phyloP scores from a whole-genome alignment of 1,140 invertebrate species.

The Drosophila erecta region DNA sequence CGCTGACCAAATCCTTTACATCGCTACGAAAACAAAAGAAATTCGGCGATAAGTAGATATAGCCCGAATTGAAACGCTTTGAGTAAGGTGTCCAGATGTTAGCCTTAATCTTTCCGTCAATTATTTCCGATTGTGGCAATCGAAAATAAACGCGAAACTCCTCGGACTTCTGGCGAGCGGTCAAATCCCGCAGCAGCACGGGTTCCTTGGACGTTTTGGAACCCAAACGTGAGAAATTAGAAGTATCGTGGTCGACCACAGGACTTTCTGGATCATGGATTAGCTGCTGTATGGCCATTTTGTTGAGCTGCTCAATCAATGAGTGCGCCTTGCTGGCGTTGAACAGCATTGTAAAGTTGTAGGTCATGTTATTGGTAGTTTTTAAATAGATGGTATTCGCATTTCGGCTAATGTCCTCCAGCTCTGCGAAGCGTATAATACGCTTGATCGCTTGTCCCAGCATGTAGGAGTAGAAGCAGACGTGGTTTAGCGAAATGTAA shows the following conservation, averaged over 20 bases:
- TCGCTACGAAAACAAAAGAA: constrained; percentile 98
- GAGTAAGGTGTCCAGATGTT: constrained; percentile 97
- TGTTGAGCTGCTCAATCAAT: constrained; percentile 97
- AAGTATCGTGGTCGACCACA: constrained; percentile 70
- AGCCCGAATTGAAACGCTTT: constrained; percentile 95
- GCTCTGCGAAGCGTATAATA: constrained; percentile 88
- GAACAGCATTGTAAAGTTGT: constrained; percentile 89
- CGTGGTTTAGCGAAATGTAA: constrained; percentile 97
- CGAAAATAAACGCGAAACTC: constrained; percentile 93
- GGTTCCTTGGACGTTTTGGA: constrained; percentile 93
- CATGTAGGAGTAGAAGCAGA: constrained; percentile 98
- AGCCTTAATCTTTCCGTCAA: constrained; percentile 94
- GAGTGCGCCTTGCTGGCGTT: constrained; percentile 95
- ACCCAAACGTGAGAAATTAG: constrained; percentile 87
- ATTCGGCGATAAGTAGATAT: constrained; percentile 96
- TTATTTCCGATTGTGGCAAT: constrained; percentile 93
- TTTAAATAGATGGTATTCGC: constrained; percentile 79
- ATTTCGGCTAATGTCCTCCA: constrained; percentile 71
- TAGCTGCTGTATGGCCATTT: constrained; percentile 96
- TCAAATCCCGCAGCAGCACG: constrained; percentile 96
- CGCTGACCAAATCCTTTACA: constrained; percentile 92
- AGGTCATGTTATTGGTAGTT: constrained; percentile 81
- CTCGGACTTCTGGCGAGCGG: constrained; percentile 96
- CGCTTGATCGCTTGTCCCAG: constrained; percentile 96
- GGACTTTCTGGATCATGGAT: constrained; percentile 84